phyloP scores from a whole-genome alignment of 1,140 invertebrate species.

The Solenopsis invicta region DNA sequence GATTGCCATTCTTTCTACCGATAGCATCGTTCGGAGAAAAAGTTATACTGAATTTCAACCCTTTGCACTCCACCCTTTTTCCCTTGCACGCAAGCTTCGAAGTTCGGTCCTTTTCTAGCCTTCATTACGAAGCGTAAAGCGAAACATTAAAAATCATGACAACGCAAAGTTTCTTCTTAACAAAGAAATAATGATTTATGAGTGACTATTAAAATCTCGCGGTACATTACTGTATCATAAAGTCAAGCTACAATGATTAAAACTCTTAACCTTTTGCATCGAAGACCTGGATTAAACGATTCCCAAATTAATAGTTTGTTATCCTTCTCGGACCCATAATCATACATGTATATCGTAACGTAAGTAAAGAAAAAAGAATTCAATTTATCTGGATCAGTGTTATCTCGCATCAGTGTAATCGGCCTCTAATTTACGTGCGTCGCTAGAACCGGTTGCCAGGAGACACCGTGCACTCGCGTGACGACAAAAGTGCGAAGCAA shows the following conservation, averaged over 20 bases:
- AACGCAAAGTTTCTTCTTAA: slow-evolving; percentile 41
- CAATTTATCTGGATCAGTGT: slow-evolving; percentile 23
- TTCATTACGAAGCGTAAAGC: slow-evolving; percentile 54
- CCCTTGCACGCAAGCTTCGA: slow-evolving; percentile 38
- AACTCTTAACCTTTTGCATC: slow-evolving; percentile 19
- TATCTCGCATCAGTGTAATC: background rate
- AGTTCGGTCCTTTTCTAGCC: slow-evolving; percentile 30
- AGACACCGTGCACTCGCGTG: slow-evolving; percentile 1
- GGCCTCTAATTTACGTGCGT: background rate
- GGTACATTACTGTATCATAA: slow-evolving; percentile 31
- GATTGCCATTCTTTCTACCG: slow-evolving; percentile 39
- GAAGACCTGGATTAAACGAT: slow-evolving; percentile 18
- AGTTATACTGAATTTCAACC: slow-evolving; percentile 45
- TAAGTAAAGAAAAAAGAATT: slow-evolving; percentile 6
- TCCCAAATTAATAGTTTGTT: slow-evolving; percentile 49
- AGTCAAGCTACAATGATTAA: slow-evolving; percentile 30
- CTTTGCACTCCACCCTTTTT: slow-evolving; percentile 35
- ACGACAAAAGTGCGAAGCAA: slow-evolving; percentile 3
- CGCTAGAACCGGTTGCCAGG: slow-evolving; percentile 21
- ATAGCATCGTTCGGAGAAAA: slow-evolving; percentile 55
- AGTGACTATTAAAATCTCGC: slow-evolving; percentile 54
- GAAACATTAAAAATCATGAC: slow-evolving; percentile 64
- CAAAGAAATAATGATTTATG: slow-evolving; percentile 54
- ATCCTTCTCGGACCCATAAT: background rate
- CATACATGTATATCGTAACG: slow-evolving; percentile 5